These are phyloP conservation scores for Drosophila sproati DNA, from an alignment of 1,140 invertebrate genomes.

Conservation along the genomic window DNA sequence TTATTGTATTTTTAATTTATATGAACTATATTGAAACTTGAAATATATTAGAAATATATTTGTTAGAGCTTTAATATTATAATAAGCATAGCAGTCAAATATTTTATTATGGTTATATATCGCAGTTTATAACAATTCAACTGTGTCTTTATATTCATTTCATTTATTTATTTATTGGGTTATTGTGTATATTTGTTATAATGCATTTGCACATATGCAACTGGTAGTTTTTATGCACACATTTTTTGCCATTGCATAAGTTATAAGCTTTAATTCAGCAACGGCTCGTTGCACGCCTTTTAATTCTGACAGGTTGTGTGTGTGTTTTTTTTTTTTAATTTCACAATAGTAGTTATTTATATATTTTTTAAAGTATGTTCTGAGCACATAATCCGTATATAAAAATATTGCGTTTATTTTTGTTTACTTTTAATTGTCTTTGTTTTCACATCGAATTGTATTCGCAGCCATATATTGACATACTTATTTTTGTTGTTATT, in stretches of 20 bases:
- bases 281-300: neutral
- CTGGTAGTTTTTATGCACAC: neutral
- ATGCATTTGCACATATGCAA: neutral
- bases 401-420: neutral
- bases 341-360: conserved; percentile 44
- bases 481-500: neutral
- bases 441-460: conserved; percentile 10
- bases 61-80: too few species aligned
- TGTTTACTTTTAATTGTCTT: conserved; percentile 70
- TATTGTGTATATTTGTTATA: conserved; percentile 22
- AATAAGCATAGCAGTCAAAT: too few species aligned
- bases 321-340: neutral
- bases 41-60: too few species aligned
- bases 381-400: conserved; percentile 13
- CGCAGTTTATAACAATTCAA: neutral
- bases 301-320: neutral
- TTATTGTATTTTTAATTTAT: too few species aligned
- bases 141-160: neutral
- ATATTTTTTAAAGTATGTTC: conserved; percentile 28
- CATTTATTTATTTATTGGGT: conserved; percentile 14
- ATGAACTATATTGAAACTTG: too few species aligned
- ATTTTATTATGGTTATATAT: too few species aligned
- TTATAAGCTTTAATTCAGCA: conserved; percentile 38
- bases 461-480: too few species aligned
- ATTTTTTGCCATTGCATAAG: conserved; percentile 3